Evolutionary conservation across 35 echinoderm and acorn worm species (phyloP).

Genomic region (Heliocidaris tuberculata): DNA sequence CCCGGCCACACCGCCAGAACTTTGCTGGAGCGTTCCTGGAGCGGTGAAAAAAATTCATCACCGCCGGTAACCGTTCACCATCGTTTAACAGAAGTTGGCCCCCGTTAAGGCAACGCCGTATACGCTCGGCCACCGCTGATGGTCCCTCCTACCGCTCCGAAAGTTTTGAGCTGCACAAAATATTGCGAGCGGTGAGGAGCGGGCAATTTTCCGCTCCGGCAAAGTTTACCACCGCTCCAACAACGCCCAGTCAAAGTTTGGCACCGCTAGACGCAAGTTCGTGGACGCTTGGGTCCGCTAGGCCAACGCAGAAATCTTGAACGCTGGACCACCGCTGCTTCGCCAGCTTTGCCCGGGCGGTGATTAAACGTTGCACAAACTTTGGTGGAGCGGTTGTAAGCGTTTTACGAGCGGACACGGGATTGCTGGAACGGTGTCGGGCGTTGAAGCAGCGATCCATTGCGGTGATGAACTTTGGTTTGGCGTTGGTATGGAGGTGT

Average conservation of each 20-base stretch:
- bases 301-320: constrained; percentile 35
- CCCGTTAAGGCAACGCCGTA: neutral
- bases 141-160: constrained; percentile 41
- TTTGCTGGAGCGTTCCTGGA: neutral
- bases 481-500: constrained; percentile 38
- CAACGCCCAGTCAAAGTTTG: constrained; percentile 32
- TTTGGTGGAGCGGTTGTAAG: constrained; percentile 42
- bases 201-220: constrained; percentile 36
- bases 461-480: constrained; percentile 41
- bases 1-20: neutral
- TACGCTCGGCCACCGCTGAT: neutral
- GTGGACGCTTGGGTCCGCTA: constrained; percentile 24
- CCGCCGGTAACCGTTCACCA: neutral
- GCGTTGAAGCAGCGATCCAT: constrained; percentile 36
- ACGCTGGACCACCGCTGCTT: constrained; percentile 27
- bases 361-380: constrained; percentile 38
- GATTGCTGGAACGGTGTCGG: constrained; percentile 41
- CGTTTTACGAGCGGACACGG: constrained; percentile 34
- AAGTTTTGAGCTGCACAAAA: constrained; percentile 36
- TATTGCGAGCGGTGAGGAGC: constrained; percentile 37
- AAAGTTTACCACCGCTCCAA: constrained; percentile 11
- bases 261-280: constrained; percentile 42
- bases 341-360: constrained; percentile 28
- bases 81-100: neutral
- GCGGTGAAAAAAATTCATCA: neutral